A percentile compares a stretch with the other conserved stretches of the same genome.
phyloP scores from a whole-genome alignment of 2,113 vertebrate genomes.

The Pelecanoides urinatrix region DNA sequence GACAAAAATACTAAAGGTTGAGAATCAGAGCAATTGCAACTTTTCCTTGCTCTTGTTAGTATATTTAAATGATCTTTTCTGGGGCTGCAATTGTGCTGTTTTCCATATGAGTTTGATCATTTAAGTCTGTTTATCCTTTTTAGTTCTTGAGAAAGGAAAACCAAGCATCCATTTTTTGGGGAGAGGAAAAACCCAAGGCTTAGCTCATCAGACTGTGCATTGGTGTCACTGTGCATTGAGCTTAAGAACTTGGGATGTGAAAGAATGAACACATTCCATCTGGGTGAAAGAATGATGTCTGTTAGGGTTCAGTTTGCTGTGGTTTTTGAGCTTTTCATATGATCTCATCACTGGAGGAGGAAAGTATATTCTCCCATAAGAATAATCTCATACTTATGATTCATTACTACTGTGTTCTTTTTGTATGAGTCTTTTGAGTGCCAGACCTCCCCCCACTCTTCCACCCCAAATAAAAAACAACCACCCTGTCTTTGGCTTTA shows the following conservation, averaged over 20 bases:
- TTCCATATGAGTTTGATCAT: neutral
- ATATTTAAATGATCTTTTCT: neutral
- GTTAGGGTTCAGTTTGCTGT: slow-evolving; percentile 23
- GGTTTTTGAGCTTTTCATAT: slow-evolving; percentile 38
- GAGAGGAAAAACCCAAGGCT: neutral
- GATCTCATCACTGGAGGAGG: slow-evolving; percentile 63
- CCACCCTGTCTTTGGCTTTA: slow-evolving; percentile 35
- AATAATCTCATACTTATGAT: slow-evolving; percentile 38
- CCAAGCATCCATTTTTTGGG: neutral
- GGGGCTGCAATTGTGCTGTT: neutral
- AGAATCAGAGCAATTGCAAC: neutral
- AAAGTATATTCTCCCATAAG: slow-evolving; percentile 57
- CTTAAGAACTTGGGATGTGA: slow-evolving; percentile 11
- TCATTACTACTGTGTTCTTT: slow-evolving; percentile 61
- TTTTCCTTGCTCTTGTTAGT: neutral
- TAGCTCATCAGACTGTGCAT: neutral
- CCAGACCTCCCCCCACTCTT: slow-evolving; percentile 46
- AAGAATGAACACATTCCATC: slow-evolving; percentile 25
- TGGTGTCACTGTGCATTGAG: slow-evolving; percentile 1
- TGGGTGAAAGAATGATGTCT: neutral
- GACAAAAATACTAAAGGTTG: neutral
- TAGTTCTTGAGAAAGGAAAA: neutral
- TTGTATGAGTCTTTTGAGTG: slow-evolving; percentile 36
- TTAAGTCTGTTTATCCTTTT: neutral
- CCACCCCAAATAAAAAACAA: slow-evolving; percentile 29